A percentile compares a stretch with the other conserved stretches of the same genome.
Evolutionary conservation across 2,113 vertebrate species (phyloP).

Genomic region (Catharus fuscescens): DNA sequence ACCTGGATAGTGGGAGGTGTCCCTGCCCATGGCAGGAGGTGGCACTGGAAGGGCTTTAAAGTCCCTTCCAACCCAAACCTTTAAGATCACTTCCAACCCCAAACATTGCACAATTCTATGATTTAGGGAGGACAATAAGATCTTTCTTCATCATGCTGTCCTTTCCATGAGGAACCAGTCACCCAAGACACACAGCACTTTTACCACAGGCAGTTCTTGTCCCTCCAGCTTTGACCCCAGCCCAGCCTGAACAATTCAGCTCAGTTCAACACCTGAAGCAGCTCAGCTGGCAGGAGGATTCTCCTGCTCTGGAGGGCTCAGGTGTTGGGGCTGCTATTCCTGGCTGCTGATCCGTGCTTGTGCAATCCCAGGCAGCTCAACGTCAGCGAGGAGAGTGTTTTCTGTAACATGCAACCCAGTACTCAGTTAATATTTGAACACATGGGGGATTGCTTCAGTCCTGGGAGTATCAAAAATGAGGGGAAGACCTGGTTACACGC

Average conservation of each 20-base stretch:
- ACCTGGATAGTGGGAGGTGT: accelerated
- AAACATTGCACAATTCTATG: background rate
- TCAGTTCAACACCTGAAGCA: background rate
- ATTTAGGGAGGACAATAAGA: background rate
- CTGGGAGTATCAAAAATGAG: background rate
- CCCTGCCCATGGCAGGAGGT: background rate
- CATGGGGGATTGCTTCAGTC: background rate
- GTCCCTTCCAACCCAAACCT: background rate
- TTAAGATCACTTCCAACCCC: background rate
- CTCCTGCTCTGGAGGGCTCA: background rate
- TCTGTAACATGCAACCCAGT: background rate
- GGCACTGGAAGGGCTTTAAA: background rate
- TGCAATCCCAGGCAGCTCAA: background rate
- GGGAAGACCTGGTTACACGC: background rate
- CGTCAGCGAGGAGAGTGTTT: background rate
- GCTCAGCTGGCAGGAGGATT: background rate
- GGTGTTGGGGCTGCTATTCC: background rate
- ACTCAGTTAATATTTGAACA: background rate
- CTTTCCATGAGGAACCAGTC: background rate
- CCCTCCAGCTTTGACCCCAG: background rate
- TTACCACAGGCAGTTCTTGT: background rate
- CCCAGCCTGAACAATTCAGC: background rate
- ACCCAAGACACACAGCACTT: background rate
- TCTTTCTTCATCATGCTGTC: background rate
- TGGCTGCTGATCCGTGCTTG: background rate